Base-by-base conservation (phyloP, 1,140 invertebrate species). In the Polyergus mexicanus region DNA sequence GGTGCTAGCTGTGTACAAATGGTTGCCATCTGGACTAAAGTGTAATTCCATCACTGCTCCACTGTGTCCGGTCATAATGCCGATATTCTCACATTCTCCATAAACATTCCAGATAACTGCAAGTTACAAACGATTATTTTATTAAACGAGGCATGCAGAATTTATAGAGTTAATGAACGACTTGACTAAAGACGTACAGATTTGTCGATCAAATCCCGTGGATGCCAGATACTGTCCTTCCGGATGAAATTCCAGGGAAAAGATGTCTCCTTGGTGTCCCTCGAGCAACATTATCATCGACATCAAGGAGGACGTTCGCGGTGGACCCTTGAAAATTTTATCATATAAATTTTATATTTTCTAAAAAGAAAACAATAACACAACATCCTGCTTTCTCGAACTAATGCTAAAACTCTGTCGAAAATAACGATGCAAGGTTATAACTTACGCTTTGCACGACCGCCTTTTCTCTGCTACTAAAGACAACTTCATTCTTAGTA, bases 81-180 rank as follows among this genome's bases (percentile, higher is more conserved):
- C 98, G 87, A 99, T 97, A 95, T 99, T 99, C 92, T 99, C 99
- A 96, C 99, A 99, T 93, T 99, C 99, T 5, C 98, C 99, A 95
- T 99, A 99, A 3, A 99, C 98, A 95, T 98, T 99, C 99, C 99
- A 99, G 88, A 99, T 96, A 94, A 98, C 98, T 99, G 93, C 77
- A 96, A 92, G 58, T 22, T 0, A 19, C 28, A 8, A 84, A 47
- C 13, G 3, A 51, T 51, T 62, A 51, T 58, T 74, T 25, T 11
- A 58, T 62, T 72, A 72, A n/a, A 25, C 4, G 6, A 77, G 68
- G 32, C 25, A 35, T 56, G 3, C 25, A 16, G 25, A 56, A 44
- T 32, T 74, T 47, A 28, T 16, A 54, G 28, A 41, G 3, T 83
- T 54, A 41, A 65, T 1, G 62, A 44, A 60, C 3, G 62, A 16